phyloP scores from a whole-genome alignment of 2,113 vertebrate species.

The Sinocyclocheilus grahami region DNA sequence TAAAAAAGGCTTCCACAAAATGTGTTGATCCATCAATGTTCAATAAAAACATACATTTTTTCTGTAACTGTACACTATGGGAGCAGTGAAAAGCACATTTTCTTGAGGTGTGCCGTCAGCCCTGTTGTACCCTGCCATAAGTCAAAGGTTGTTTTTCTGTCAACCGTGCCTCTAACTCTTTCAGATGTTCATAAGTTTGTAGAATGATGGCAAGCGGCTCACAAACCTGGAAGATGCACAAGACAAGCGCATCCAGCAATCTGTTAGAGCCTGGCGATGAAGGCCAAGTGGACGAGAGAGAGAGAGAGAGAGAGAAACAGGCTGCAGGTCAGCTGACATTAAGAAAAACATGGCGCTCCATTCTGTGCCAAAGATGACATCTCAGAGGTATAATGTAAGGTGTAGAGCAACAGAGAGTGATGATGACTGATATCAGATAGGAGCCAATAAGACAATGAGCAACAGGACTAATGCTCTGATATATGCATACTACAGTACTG shows the following conservation, averaged over 20 bases:
- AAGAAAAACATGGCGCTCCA: not conserved
- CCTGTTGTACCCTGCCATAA: not conserved
- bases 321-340: conserved; percentile 54
- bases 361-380: conserved; percentile 1
- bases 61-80: not conserved
- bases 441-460: conserved; percentile 25
- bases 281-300: not conserved
- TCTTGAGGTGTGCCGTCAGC: not conserved
- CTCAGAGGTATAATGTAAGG: conserved; percentile 25
- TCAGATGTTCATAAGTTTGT: conserved; percentile 18
- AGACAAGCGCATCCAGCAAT: conserved; percentile 11
- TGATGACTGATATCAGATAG: conserved; percentile 16
- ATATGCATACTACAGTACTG: not conserved
- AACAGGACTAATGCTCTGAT: not conserved
- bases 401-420: conserved; percentile 2
- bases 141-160: conserved; percentile 4
- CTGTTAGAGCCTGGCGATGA: not conserved
- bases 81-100: conserved; percentile 19
- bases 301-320: not conserved
- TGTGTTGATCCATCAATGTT: not conserved
- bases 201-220: not conserved
- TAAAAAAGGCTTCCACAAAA: not conserved
- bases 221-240: conserved; percentile 26
- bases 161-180: not conserved
- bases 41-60: not conserved